Evolutionary conservation across 2,113 vertebrate species (phyloP).

Genomic region (Esox niger): DNA sequence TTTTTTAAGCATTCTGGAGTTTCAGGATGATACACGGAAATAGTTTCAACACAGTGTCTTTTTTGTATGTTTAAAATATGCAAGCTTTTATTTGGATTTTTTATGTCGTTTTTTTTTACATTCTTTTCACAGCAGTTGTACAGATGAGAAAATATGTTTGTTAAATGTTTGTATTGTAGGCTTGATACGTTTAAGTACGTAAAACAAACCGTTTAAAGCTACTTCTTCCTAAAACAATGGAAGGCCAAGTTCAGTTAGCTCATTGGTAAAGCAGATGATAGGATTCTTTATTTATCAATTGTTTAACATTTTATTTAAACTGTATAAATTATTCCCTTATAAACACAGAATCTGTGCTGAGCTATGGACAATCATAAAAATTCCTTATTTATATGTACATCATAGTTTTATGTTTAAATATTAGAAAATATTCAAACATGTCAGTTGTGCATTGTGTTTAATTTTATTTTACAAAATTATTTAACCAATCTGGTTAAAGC

Average conservation of each 20-base stretch:
- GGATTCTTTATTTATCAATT: conserved; percentile 47
- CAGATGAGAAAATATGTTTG: conserved; percentile 60
- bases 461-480: conserved; percentile 55
- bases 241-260: conserved; percentile 37
- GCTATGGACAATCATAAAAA: conserved; percentile 72
- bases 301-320: conserved; percentile 13
- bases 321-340: conserved; percentile 39
- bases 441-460: conserved; percentile 44
- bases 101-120: conserved; percentile 68
- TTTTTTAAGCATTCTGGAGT: conserved; percentile 65
- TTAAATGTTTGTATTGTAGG: conserved; percentile 49
- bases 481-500: conserved; percentile 20
- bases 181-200: conserved; percentile 36
- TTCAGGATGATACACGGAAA: conserved; percentile 66
- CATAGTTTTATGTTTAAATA: conserved; percentile 58
- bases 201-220: conserved; percentile 72
- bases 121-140: conserved; percentile 72
- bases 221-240: conserved; percentile 65
- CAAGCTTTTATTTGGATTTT: conserved; percentile 67
- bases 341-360: conserved; percentile 30
- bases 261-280: conserved; percentile 29
- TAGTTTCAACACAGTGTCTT: conserved; percentile 71
- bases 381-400: conserved; percentile 73
- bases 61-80: conserved; percentile 74
- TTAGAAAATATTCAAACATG: conserved; percentile 53